Base-by-base conservation (phyloP, 2,888 invertebrate genomes). In the Drosophila macrospina region DNA sequence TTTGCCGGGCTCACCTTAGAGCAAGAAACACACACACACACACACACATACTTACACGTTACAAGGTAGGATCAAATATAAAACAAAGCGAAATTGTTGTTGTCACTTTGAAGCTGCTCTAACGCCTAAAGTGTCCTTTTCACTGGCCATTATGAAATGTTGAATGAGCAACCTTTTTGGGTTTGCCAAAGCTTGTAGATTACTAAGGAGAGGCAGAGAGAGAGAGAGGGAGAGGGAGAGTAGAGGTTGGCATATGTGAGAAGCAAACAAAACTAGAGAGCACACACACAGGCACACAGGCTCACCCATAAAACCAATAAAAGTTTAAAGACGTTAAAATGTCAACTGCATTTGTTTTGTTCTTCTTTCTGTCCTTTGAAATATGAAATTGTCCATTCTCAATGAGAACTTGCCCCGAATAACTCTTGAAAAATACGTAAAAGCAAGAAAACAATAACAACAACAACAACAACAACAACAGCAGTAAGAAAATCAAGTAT, bases 271-370 rank as follows among this genome's bases (percentile, higher is more conserved):
- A 82, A 80, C 80, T 80, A 52, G 41, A 60, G 36, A 47, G 37
- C 56, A 65, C 61, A 83, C 56, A 65, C 37, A n/a, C n/a, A n/a
- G n/a, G 37, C 56, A 65, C 61, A 83, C 56, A 65, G 34, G 37
- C 56, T 63, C 61, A 83, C 56, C 61, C 37, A 60, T 59, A 67
- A 71, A 78, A 78, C 73, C 75, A 74, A 79, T 88, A 88, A 74
- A 72, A 72, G 66, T 75, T 83, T 69, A 87, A 88, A 89, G 71
- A 82, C 86, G 78, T 75, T 68, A 85, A 86, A 77, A 85, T 63
- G 89, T 89, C 85, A 86, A 71, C 80, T 86, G 88, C 85, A 86
- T 89, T 87, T 74, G 85, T 45, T 52, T 20, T 20, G 20, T 20
- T 20, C 3, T 20, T 20, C 3, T 50, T 44, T 24, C 44, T 48